phyloP scores from a whole-genome alignment of 53 echinoderm and acorn worm genomes.

The Apostichopus leukothele region DNA sequence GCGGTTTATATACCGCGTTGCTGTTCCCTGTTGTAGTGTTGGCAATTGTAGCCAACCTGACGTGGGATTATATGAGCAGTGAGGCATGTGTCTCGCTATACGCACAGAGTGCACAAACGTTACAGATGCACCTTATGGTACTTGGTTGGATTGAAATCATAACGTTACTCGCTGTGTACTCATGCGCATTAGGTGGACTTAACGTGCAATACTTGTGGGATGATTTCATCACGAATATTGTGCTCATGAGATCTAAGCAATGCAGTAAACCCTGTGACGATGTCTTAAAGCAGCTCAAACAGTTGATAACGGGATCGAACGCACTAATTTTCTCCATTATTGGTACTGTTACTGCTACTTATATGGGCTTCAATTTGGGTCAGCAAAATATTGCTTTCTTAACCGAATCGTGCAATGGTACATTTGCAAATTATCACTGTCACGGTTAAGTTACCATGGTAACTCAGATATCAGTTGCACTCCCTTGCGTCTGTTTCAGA shows the following conservation, averaged over 20 bases:
- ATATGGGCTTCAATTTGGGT: neutral
- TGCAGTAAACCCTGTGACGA: neutral
- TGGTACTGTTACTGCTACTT: neutral
- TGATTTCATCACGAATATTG: neutral
- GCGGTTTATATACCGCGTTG: neutral
- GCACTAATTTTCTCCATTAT: neutral
- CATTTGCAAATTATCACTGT: neutral
- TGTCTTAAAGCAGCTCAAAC: neutral
- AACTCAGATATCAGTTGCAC: no score
- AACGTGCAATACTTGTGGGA: neutral
- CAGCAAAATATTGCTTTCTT: neutral
- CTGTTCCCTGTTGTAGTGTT: neutral
- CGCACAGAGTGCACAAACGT: no score
- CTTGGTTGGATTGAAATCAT: neutral
- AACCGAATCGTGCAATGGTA: neutral
- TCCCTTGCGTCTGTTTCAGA: no score
- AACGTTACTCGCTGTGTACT: neutral
- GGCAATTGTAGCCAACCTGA: neutral
- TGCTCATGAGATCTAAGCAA: neutral
- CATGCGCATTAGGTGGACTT: neutral
- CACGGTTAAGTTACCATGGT: no score
- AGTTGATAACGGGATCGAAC: no score
- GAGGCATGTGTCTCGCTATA: neutral
- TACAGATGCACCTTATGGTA: neutral
- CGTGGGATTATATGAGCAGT: neutral